Evolutionary conservation across 2,797 vertebrate genomes (phyloP), one percentile per base, ranked within the genome.

Genomic region (Hyperoplus immaculatus): DNA sequence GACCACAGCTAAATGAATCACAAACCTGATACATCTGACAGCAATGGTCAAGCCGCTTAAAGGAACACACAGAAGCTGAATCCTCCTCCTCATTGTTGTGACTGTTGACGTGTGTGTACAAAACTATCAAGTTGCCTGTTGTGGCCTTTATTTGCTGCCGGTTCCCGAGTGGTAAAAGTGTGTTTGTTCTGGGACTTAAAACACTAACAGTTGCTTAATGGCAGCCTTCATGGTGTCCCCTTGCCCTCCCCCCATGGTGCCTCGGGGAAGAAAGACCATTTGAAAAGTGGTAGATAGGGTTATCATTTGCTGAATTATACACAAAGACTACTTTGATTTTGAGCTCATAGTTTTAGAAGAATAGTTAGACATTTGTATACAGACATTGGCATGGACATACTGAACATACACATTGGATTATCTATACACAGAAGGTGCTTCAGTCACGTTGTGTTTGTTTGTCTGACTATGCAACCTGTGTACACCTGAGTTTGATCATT

Each of bases 151-250:
- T 90, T 88, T 88, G 78, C 76, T 57, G 80, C 80, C 67, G 89
- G 75, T 85, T 86, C 84, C 72, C 66, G 1, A 50, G 84, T 59
- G 84, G 72, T 88, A 86, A 84, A 87, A 72, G n/a, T 9, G 3
- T 87, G 85, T 93, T 93, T 91, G 73, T 83, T 87, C 75, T 88
- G 73, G 1, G 73, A 92, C 87, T 89, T 92, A 84, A 91, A 88
- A 86, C 75, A 18, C 67, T 36, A 70, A 77, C 86, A 89, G 84
- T 85, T 82, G 76, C 76, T 77, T 86, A 86, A 84, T 85, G 75
- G 80, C 63, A 65, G 85, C 64, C 62, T 53, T 77, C 87, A 75
- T 64, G 66, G 75, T 69, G 75, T 63, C 83, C n/a, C 51, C 50
- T 42, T 42, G 8, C 56, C 73, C 69, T 4, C 5, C 58, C 78